A percentile compares a stretch with the other conserved stretches of the same genome.
Evolutionary conservation across 2,888 invertebrate genomes (phyloP).

Genomic region (Lithodes maja): DNA sequence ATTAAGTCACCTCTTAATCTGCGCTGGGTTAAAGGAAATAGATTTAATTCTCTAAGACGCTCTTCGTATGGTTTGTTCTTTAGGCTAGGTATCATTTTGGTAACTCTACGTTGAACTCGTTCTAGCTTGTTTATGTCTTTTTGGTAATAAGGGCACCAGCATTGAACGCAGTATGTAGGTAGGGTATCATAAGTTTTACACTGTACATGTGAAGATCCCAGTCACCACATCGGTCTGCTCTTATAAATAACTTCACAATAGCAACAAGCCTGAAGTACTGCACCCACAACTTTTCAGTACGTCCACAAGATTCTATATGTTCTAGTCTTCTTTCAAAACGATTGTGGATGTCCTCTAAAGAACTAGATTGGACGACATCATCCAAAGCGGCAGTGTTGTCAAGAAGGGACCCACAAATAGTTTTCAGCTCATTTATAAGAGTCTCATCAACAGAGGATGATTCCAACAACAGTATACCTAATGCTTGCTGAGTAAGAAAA

Average conservation of each 20-base stretch:
- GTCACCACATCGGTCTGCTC: slow-evolving; percentile 69
- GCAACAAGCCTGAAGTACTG: slow-evolving; percentile 32
- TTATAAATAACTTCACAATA: slow-evolving; percentile 34
- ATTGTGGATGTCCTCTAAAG: slow-evolving; percentile 16
- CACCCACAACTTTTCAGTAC: slow-evolving; percentile 44
- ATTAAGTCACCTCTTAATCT: no score
- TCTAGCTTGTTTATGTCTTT: no score
- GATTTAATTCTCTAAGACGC: no score
- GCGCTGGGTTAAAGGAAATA: no score
- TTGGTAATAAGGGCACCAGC: no score
- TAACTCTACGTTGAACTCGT: no score
- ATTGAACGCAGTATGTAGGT: slow-evolving; percentile 71
- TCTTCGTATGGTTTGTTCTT: no score
- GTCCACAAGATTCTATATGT: not conserved
- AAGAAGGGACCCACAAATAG: slow-evolving; percentile 18
- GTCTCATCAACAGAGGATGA: slow-evolving; percentile 23
- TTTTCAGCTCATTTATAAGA: slow-evolving; percentile 26
- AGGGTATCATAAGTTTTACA: slow-evolving; percentile 71
- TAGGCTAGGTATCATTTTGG: no score
- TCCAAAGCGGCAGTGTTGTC: slow-evolving; percentile 27
- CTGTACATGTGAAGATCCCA: slow-evolving; percentile 71
- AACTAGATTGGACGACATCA: slow-evolving; percentile 21
- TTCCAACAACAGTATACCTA: slow-evolving; percentile 17
- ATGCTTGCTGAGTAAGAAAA: slow-evolving; percentile 59
- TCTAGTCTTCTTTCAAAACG: slow-evolving; percentile 21